Base-by-base conservation (phyloP, 1,140 invertebrate species). In the Zaprionus ornatus region DNA sequence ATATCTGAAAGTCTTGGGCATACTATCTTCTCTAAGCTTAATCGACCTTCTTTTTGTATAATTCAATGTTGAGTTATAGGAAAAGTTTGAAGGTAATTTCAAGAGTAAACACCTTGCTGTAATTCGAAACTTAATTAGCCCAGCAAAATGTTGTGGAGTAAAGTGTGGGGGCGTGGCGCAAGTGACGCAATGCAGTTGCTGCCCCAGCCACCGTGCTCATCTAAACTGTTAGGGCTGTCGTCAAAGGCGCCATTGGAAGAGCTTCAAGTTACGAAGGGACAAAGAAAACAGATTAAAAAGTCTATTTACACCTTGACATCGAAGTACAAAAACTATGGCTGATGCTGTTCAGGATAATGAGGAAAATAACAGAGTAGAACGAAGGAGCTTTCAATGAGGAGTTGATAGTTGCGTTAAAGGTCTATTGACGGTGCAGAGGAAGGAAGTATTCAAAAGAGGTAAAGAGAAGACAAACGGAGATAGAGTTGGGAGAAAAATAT, bases 101-200 rank as follows among this genome's bases (percentile, higher is more conserved):
- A 17, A 42, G 35, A 17, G 40, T 9, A 45, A 45, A 17, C n/a
- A 17, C n/a, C n/a, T 17, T 37, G 35, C 35, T 37, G 35, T 37
- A 62, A 65, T 57, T 50, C 48, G 60, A 62, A 80, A 68, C 78
- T 55, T 77, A 82, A 82, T 82, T 82, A 82, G 68, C 50, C 61
- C 57, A 69, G 59, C 68, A 81, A 67, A 62, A 50, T 60, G 37
- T n/a, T 40, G 9, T 10, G 42, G 23, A 48, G 59, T 17, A 42
- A 19, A 19, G 9, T 17, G 25, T 3, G 35, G 32, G 45, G 68
- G 68, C 59, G 68, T 70, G 60, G 35, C 37, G 35, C 37, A 55
- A 23, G 3, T 70, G 60, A 56, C 32, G 68, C 48, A 70, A 54
- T 70, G 59, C 67, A 70, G 67, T 48, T n/a, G n/a, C 19, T 23